Conservation (phyloP, 2,113 vertebrate genomes). For the Haliaeetus leucogaster region DNA sequence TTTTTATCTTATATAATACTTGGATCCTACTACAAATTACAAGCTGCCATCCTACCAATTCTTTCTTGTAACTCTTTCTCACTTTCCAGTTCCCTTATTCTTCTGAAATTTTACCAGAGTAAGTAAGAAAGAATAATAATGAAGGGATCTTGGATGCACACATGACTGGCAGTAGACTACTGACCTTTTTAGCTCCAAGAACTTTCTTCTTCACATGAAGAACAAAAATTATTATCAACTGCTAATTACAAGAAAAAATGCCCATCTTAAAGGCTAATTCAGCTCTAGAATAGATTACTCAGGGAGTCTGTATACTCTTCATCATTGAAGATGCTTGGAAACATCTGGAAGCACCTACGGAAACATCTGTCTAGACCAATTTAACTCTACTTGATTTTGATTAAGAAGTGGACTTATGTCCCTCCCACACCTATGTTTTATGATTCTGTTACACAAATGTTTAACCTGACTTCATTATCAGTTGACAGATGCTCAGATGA, state of each 20-base stretch:
- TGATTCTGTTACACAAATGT: background rate
- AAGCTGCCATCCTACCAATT: background rate
- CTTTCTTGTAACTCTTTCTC: background rate
- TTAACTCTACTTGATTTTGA: background rate
- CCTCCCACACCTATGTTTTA: background rate
- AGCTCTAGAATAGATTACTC: background rate
- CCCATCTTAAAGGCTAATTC: background rate
- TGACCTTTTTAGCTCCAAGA: background rate
- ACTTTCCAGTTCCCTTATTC: background rate
- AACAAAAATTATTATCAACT: background rate
- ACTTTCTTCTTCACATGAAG: background rate
- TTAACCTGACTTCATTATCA: background rate
- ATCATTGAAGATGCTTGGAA: background rate
- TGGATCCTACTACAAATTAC: background rate
- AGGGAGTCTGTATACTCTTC: background rate
- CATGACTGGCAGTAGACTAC: background rate
- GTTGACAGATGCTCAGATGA: background rate
- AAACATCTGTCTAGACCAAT: background rate
- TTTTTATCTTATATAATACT: conserved; percentile 37
- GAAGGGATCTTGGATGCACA: background rate
- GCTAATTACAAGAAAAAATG: background rate
- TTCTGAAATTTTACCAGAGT: background rate
- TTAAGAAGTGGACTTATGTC: background rate
- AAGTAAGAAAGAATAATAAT: background rate
- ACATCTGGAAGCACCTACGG: background rate